Percentiles rank a stretch among this genome's conserved stretches.
These are phyloP conservation scores for Micronycteris hirsuta DNA, from an alignment of 2,113 vertebrate species.

Conservation along the genomic window DNA sequence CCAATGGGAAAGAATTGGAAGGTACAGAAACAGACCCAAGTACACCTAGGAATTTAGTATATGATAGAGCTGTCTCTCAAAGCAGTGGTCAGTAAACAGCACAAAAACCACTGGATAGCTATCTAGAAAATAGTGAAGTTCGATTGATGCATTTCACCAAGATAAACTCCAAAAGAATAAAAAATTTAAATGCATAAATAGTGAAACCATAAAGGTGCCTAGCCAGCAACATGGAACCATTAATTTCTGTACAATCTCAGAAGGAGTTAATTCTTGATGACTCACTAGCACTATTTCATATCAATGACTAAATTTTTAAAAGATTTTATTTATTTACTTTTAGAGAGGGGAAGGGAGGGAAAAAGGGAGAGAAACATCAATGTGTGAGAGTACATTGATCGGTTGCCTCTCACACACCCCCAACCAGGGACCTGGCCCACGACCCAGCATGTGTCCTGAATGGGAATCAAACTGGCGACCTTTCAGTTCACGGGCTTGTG, in stretches of 20 bases:
- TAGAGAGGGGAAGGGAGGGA: too few species aligned
- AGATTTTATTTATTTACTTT: too few species aligned
- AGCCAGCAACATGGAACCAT: not conserved
- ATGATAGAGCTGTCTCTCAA: not conserved
- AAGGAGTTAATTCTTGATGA: conserved; percentile 1
- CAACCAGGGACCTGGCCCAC: too few species aligned
- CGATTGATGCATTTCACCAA: not conserved
- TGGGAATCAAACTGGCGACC: too few species aligned
- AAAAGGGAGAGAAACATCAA: too few species aligned
- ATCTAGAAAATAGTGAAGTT: not conserved
- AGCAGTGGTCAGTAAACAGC: not conserved
- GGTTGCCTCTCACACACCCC: too few species aligned
- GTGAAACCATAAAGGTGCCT: not conserved
- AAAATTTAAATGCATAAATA: not conserved
- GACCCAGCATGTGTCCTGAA: too few species aligned
- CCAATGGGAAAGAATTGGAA: not conserved
- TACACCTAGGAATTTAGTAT: not conserved
- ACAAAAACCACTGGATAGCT: not conserved
- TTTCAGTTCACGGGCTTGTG: too few species aligned
- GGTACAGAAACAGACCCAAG: not conserved
- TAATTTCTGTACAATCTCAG: not conserved
- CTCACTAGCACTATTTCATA: not conserved
- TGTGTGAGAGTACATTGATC: too few species aligned
- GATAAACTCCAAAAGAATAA: not conserved
- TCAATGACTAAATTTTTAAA: not conserved